Evolutionary conservation across 2,797 vertebrate genomes (phyloP), one percentile per base, ranked within the genome.

Genomic region (Acanthis flammea): DNA sequence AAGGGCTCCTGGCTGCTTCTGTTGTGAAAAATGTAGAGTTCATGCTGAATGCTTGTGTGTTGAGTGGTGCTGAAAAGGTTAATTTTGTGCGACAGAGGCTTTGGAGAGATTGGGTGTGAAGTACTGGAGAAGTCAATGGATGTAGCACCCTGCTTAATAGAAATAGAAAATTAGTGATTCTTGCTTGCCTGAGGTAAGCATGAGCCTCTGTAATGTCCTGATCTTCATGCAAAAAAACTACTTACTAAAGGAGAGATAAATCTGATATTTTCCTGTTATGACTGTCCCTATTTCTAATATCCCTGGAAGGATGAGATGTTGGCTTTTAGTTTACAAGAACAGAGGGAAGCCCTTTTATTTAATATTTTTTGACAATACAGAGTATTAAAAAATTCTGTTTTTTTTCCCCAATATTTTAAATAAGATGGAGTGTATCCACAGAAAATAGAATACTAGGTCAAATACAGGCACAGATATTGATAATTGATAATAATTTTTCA

Each of bases 121-220:
- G 92, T 75, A 53, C 58, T 78, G 84, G 85, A 73, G 68, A 80
- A 97, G 76, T 82, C 86, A 79, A 15, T 54, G 88, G 82, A 94
- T n/a, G 31, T 77, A 91, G 87, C 67, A 41, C 28, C 6, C 47
- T 63, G 61, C 83, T 96, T 97, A 92, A 95, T 18, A 93, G 92
- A 95, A 95, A 97, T 51, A 94, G 94, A 95, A 95, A 97, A 96
- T 95, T 87, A 96, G 95, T 86, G 60, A 65, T 95, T 96, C 84
- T 94, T 78, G 44, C 86, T 96, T 96, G 92, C 95, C 96, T 14
- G 82, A 88, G 97, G 97, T 97, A 94, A 96, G 86, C 55, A 2
- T 5, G 55, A 92, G 92, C 80, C 92, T 89, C 94, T 89, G 25
- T 77, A 61, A 92, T 81, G 92, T 94, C 94, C 96, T 96, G 90